These are phyloP conservation scores for Hoplostethus mediterraneus DNA, from an alignment of 2,797 vertebrate genomes.

Conservation along the genomic window DNA sequence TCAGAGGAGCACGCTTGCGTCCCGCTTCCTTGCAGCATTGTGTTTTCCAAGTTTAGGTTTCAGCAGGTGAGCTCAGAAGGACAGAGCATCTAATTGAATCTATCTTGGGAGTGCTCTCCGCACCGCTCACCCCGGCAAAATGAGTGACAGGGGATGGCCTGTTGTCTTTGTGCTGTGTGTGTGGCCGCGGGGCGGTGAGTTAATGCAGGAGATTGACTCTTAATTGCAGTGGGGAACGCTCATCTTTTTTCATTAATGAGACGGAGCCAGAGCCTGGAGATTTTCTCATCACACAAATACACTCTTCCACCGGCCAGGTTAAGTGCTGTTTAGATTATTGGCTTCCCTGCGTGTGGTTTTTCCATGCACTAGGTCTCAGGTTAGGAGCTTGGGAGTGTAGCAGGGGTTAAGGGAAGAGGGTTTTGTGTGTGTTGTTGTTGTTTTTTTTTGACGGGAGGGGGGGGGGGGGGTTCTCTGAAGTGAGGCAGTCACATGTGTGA, in stretches of 20 bases:
- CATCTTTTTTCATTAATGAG: conserved; percentile 86
- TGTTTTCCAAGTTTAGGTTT: conserved; percentile 78
- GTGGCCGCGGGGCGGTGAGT: conserved; percentile 80
- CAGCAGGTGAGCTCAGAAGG: conserved; percentile 79
- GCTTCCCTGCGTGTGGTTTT: conserved; percentile 64
- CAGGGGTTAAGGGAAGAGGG: conserved; percentile 46
- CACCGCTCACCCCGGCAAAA: conserved; percentile 71
- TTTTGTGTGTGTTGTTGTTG: conserved; percentile 15
- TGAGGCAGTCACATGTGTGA: conserved; percentile 77
- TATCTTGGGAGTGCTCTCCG: conserved; percentile 67
- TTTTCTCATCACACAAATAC: conserved; percentile 78
- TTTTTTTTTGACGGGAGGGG: not conserved
- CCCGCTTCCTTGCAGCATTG: conserved; percentile 63
- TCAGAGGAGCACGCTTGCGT: conserved; percentile 22
- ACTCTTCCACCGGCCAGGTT: conserved; percentile 73
- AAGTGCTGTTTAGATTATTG: conserved; percentile 80
- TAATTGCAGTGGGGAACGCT: conserved; percentile 84
- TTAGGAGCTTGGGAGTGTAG: conserved; percentile 56
- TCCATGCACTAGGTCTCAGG: conserved; percentile 55
- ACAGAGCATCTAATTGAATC: conserved; percentile 77
- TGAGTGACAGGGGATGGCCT: conserved; percentile 80
- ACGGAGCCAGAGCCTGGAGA: conserved; percentile 75
- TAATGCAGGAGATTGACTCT: conserved; percentile 85
- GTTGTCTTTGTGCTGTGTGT: conserved; percentile 83
- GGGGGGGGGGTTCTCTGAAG: conserved; percentile 64